Evolutionary conservation across 2,888 invertebrate genomes (phyloP).

Genomic region (Antitype chi): DNA sequence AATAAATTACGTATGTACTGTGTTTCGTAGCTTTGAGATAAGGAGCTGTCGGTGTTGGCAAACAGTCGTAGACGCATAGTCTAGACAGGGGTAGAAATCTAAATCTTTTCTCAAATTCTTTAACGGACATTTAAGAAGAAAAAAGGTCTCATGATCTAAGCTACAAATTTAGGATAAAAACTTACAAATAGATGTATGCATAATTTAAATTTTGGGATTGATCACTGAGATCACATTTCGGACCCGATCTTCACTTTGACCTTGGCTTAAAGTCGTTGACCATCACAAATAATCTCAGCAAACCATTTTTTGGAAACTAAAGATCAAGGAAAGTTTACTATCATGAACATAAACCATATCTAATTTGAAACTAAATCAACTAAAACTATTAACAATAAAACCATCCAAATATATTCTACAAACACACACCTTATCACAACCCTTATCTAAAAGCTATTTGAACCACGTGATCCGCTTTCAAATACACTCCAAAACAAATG

Average conservation of each 20-base stretch:
- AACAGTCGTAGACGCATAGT: constrained; percentile 9
- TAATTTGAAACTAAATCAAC: not conserved
- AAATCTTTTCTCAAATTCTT: not conserved
- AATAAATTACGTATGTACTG: constrained; percentile 28
- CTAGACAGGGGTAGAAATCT: not conserved
- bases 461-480: constrained; percentile 61
- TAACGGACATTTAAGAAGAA: not conserved
- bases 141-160: not conserved
- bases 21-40: constrained; percentile 19
- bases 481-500: constrained; percentile 59
- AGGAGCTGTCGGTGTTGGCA: constrained; percentile 18
- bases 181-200: not conserved
- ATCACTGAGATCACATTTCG: not conserved
- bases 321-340: not conserved
- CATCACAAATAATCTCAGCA: not conserved
- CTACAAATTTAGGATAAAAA: not conserved
- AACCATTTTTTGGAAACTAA: not conserved
- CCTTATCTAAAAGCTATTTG: constrained; percentile 41
- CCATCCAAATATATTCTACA: constrained; percentile 36
- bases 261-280: not conserved
- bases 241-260: not conserved
- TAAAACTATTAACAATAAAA: constrained; percentile 1
- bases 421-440: constrained; percentile 27
- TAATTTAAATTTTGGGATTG: not conserved
- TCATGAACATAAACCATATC: not conserved